Base-by-base conservation (phyloP, 2,113 vertebrate genomes). In the Helogale parvula region DNA sequence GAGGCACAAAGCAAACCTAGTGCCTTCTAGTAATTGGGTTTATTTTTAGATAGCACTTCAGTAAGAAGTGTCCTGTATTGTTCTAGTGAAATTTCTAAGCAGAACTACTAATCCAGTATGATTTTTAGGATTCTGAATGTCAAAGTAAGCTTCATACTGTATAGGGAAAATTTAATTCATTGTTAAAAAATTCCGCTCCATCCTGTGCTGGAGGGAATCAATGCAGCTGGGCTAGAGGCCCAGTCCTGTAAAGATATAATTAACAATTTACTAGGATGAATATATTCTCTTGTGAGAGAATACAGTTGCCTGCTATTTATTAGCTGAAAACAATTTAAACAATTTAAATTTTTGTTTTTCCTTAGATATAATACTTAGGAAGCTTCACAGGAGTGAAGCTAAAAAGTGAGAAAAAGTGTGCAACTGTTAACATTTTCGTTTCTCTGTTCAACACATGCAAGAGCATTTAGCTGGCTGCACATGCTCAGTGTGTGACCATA, bases 161-260 rank as follows among this genome's bases (percentile, higher is more conserved):
- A 81, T 7, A 93, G 91, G 98, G 87, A 83, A 98, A 96, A 95
- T 72, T 82, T 98, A 98, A 98, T 98, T 98, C 97, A 71, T 95
- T 38, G 19, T 97, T 98, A 77, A 50, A 97, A 95, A 97, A 90
- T 97, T 97, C 29, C 14, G 96, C 80, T 94, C 54, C 68, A 87
- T 97, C 47, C 95, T 90, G 80, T 60, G 82, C 47, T 95, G 60
- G 79, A 85, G 77, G 90, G 93, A 96, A 97, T 92, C 97, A 97
- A 3, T 98, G 91, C 21, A 91, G 23, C 97, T 98, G 93, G 89
- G 93, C 96, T 84, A 74, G 66, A 98, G 84, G 94, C 83, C 94
- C 81, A 35, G 81, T 94, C 97, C 72, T 63, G 66, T 74, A 33
- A 77, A 92, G 38, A 85, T 96, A 33, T 90, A 97, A 87, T 92